Conservation (phyloP, 2,888 invertebrate species). For the Erebia aethiops region DNA sequence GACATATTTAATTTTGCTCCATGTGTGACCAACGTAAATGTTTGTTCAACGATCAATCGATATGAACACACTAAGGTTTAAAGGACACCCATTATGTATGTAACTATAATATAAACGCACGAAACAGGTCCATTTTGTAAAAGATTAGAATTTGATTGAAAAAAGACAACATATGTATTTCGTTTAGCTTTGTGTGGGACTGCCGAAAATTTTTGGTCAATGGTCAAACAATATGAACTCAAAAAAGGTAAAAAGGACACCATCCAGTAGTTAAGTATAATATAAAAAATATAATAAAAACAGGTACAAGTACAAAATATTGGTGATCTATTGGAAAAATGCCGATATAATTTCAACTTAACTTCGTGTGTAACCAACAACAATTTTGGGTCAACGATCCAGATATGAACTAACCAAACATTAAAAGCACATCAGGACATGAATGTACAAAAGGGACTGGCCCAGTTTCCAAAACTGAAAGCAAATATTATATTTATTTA, state of each 20-base stretch:
- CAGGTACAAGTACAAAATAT: too few relatives aligned
- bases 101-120: too few relatives aligned
- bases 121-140: too few relatives aligned
- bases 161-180: too few relatives aligned
- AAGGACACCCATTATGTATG: too few relatives aligned
- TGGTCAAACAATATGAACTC: constrained; percentile 5
- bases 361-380: too few relatives aligned
- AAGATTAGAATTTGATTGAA: too few relatives aligned
- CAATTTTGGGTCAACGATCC: too few relatives aligned
- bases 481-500: constrained; percentile 36
- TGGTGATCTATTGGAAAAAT: too few relatives aligned
- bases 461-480: constrained; percentile 36
- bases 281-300: neutral
- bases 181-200: too few relatives aligned
- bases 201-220: constrained; percentile 1
- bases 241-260: neutral
- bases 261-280: neutral
- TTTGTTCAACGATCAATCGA: neutral
- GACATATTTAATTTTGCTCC: constrained; percentile 9
- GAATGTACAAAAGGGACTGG: constrained; percentile 28
- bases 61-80: neutral
- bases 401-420: too few relatives aligned
- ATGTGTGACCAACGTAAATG: constrained; percentile 1
- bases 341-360: too few relatives aligned
- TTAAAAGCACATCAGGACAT: constrained; percentile 11